A percentile compares a stretch with the other conserved stretches of the same genome.
phyloP scores from a whole-genome alignment of 1,140 invertebrate species.

The Zelostemma sp. region DNA sequence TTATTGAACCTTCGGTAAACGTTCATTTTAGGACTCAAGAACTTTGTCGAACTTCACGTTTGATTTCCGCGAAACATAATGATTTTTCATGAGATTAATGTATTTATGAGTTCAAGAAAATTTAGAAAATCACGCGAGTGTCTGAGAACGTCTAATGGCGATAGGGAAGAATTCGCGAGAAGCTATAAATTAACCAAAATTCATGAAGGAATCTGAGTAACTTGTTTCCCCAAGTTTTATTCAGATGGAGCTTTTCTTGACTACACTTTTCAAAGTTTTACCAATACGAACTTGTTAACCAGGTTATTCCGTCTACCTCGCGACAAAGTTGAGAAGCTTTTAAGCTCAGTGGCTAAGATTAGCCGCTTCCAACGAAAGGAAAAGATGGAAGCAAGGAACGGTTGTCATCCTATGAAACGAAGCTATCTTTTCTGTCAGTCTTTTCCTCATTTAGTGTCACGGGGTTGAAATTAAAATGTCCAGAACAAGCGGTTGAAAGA shows the following conservation, averaged over 20 bases:
- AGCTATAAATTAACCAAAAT: too few relatives aligned
- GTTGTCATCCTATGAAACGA: too few relatives aligned
- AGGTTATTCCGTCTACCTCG: slow-evolving; percentile 29
- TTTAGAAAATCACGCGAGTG: too few relatives aligned
- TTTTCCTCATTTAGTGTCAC: slow-evolving; percentile 22
- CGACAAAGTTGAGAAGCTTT: slow-evolving; percentile 44
- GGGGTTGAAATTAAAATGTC: neutral
- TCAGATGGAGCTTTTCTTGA: slow-evolving; percentile 23
- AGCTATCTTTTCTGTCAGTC: neutral
- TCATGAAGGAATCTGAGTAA: slow-evolving; percentile 6
- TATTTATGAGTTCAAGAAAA: too few relatives aligned
- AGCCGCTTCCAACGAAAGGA: slow-evolving; percentile 17
- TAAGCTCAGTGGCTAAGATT: slow-evolving; percentile 28
- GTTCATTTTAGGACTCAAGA: too few relatives aligned
- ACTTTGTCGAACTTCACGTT: too few relatives aligned
- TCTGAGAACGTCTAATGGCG: too few relatives aligned
- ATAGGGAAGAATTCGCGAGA: too few relatives aligned
- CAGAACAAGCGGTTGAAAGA: too few relatives aligned
- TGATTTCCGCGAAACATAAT: too few relatives aligned
- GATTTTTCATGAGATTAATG: too few relatives aligned
- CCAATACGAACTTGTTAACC: slow-evolving; percentile 30
- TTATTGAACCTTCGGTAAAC: too few relatives aligned
- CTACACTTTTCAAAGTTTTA: slow-evolving; percentile 15
- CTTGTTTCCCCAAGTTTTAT: slow-evolving; percentile 14
- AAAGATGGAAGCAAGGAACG: neutral